phyloP scores from a whole-genome alignment of 2,113 vertebrate genomes.

The Dicrurus megarhynchus region DNA sequence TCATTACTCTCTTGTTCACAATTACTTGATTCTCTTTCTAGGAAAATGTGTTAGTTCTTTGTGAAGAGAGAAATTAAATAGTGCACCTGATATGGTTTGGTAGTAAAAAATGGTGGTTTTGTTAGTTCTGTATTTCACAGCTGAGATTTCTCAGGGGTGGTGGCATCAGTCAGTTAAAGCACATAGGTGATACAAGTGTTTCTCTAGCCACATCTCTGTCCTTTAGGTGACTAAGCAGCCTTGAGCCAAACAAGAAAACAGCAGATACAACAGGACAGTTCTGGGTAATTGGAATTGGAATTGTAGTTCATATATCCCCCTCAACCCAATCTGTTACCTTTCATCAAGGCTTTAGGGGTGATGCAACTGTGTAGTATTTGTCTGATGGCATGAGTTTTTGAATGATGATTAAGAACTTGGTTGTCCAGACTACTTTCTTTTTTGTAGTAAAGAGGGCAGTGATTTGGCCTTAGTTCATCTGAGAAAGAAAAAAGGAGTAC shows the following conservation, averaged over 20 bases:
- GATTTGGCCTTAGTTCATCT: too few relatives aligned
- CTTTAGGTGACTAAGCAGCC: not conserved
- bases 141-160: not conserved
- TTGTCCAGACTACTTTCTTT: not conserved
- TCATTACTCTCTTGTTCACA: not conserved
- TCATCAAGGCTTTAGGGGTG: not conserved
- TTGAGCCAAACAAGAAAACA: not conserved
- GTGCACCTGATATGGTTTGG: not conserved
- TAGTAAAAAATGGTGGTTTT: not conserved
- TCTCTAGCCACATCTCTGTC: not conserved
- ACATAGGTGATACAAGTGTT: not conserved
- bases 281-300: not conserved
- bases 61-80: not conserved
- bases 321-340: not conserved
- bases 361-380: not conserved
- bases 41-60: not conserved
- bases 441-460: not conserved
- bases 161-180: not conserved
- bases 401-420: not conserved
- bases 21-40: not conserved
- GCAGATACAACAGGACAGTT: not conserved
- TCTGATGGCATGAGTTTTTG: not conserved
- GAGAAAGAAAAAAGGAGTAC: too few relatives aligned
- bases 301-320: not conserved
- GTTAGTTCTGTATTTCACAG: not conserved